Base-by-base conservation (phyloP, 2,797 vertebrate genomes). In the Falco columbarius region DNA sequence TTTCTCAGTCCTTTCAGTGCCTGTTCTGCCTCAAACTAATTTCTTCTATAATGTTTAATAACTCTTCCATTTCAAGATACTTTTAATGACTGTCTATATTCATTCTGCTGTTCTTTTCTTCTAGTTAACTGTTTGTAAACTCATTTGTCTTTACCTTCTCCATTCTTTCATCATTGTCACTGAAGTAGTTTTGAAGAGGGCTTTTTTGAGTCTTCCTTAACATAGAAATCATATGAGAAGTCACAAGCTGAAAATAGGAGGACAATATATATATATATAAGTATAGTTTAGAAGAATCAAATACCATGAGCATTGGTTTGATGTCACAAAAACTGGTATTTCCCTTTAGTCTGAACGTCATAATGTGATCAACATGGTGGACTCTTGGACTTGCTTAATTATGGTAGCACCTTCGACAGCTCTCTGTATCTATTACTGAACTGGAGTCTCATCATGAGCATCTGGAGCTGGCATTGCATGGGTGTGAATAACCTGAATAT, bases 1-100 rank as follows among this genome's bases (percentile, higher is more conserved):
- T 84, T 97, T 96, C 96, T 97, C 86, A 91, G 94, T 91, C 91
- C 88, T 97, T 94, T 90, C 93, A 95, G 83, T 96, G 95, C 91
- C 95, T 97, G 89, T 80, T 97, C 66, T 97, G 40, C 58, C 83
- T 93, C 81, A 94, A 93, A 98, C 98, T 98, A 98, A 98, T 98
- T 93, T 97, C 42, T 97, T 97, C 86, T 95, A 63, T 96, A 95
- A 87, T 95, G 59, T 97, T 97, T 96, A 95, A 97, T 95, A 96
- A 95, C 94, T 98, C 77, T 68, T 86, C 93, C 49, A 94, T 85
- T 65, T 93, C 89, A 84, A 94, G 74, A 62, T 91, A 84, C 62
- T 92, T 93, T 72, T 95, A 68, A 91, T 96, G 24, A 86, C 54
- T 96, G 82, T 93, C 82, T 93, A 18, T 59, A 86, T 92, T 82